A percentile compares a stretch with the other conserved stretches of the same genome.
phyloP scores from a whole-genome alignment of 2,797 vertebrate genomes.

The Gorsachius magnificus region DNA sequence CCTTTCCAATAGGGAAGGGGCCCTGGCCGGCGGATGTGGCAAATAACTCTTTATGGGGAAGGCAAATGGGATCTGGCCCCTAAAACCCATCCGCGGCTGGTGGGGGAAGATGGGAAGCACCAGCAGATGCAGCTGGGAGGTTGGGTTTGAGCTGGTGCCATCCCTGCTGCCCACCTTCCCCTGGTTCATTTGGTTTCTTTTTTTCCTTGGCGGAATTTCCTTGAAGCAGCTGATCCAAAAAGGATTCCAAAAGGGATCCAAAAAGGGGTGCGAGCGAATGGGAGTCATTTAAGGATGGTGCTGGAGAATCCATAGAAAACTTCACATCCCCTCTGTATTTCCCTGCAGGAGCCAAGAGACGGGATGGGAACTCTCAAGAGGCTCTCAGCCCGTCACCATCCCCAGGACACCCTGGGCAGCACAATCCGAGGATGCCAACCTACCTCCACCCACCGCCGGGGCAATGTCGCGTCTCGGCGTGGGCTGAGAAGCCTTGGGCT shows the following conservation, averaged over 20 bases:
- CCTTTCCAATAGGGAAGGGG: not conserved
- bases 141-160: not conserved
- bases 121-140: not conserved
- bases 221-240: not conserved
- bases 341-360: not conserved
- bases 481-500: not conserved
- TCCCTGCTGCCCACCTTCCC: not conserved
- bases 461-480: not conserved
- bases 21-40: not conserved
- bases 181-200: too few species aligned
- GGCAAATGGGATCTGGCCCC: not conserved
- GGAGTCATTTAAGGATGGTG: not conserved
- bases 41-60: too few species aligned
- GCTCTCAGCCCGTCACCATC: not conserved
- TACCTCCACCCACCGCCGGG: not conserved
- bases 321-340: not conserved
- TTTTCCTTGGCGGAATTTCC: not conserved
- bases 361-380: not conserved
- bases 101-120: not conserved
- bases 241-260: not conserved
- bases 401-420: not conserved
- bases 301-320: not conserved
- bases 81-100: not conserved
- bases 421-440: not conserved
- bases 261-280: too few species aligned